Evolutionary conservation across 2,797 vertebrate species (phyloP).

Genomic region (Alosa sapidissima): DNA sequence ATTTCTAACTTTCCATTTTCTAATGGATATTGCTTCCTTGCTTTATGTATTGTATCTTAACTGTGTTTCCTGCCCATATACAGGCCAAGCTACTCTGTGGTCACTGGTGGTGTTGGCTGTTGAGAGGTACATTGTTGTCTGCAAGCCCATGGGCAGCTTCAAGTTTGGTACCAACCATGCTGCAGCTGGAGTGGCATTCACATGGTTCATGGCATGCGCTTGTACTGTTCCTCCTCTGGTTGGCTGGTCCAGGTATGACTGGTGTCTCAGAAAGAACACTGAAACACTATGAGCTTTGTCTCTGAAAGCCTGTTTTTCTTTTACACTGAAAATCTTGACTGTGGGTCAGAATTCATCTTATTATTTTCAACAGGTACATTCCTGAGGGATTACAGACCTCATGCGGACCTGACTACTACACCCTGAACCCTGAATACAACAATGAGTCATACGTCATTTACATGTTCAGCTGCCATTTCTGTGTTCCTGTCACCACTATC

Average conservation of each 20-base stretch:
- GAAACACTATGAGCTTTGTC: neutral
- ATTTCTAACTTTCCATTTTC: neutral
- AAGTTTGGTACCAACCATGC: slow-evolving; percentile 72
- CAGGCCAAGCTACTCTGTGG: slow-evolving; percentile 68
- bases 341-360: neutral
- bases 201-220: slow-evolving; percentile 76
- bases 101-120: slow-evolving; percentile 72
- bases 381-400: slow-evolving; percentile 82
- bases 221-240: slow-evolving; percentile 74
- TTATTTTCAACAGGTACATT: slow-evolving; percentile 67
- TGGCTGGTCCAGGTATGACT: slow-evolving; percentile 79
- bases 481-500: slow-evolving; percentile 68
- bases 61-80: neutral
- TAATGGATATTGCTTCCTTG: neutral
- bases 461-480: slow-evolving; percentile 77
- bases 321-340: neutral
- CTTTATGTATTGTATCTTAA: neutral
- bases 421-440: slow-evolving; percentile 76
- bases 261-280: no score
- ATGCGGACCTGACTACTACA: slow-evolving; percentile 82
- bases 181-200: slow-evolving; percentile 69
- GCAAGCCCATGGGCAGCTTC: slow-evolving; percentile 85
- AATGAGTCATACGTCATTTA: slow-evolving; percentile 82
- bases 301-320: neutral
- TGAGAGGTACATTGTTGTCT: slow-evolving; percentile 76